These are phyloP conservation scores for Agrilus cyanescens DNA, from an alignment of 2,888 invertebrate species.

Conservation along the genomic window DNA sequence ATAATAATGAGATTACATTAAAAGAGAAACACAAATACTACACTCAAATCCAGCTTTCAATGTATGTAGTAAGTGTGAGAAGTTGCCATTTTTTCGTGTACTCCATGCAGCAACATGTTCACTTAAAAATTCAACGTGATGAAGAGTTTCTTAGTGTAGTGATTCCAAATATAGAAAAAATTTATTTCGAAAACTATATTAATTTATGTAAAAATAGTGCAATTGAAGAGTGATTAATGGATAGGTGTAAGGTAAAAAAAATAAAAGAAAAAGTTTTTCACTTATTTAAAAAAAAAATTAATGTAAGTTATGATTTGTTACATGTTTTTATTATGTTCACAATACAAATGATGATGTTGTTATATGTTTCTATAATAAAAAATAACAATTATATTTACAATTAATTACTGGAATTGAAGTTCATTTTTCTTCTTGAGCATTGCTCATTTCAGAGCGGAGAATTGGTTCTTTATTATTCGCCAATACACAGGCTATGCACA, in stretches of 20 bases:
- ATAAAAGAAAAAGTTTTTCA: background rate
- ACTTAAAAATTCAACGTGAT: background rate
- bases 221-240: too few relatives aligned
- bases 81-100: background rate
- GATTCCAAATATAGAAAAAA: background rate
- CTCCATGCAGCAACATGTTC: too few relatives aligned
- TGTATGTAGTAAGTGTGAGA: conserved; percentile 7
- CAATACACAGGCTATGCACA: background rate
- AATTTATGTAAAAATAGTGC: background rate
- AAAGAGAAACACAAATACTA: conserved; percentile 6
- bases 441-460: background rate
- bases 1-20: background rate
- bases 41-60: conserved; percentile 8
- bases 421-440: too few relatives aligned
- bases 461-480: background rate
- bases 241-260: background rate
- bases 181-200: conserved; percentile 1
- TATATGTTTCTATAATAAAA: too few relatives aligned
- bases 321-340: too few relatives aligned
- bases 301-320: too few relatives aligned
- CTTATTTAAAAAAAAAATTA: background rate
- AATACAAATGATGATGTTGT: too few relatives aligned
- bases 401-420: too few relatives aligned
- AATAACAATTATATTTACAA: too few relatives aligned
- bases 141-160: conserved; percentile 4